Evolutionary conservation across 2,888 invertebrate species (phyloP).

Genomic region (Tanytarsus gracilentus): DNA sequence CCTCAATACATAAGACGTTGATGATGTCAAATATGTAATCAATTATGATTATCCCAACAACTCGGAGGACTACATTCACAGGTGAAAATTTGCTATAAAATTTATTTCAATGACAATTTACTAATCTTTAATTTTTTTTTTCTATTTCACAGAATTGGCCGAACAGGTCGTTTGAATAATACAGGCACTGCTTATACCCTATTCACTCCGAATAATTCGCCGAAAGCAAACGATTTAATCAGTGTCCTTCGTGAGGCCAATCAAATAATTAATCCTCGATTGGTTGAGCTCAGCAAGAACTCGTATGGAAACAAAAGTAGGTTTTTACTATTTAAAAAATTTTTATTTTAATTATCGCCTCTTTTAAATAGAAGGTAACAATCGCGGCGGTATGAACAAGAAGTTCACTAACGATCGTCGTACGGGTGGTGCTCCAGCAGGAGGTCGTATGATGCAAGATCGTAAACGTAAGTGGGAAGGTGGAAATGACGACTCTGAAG

Average conservation of each 20-base stretch:
- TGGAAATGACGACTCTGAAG: no score
- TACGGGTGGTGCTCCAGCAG: not conserved
- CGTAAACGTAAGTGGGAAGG: conserved; percentile 19
- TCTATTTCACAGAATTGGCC: conserved; percentile 65
- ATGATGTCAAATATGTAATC: conserved; percentile 98
- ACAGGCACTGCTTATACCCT: conserved; percentile 95
- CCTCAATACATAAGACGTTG: conserved; percentile 66
- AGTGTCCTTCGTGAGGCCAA: conserved; percentile 89
- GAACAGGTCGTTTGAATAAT: conserved; percentile 86
- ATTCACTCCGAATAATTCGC: conserved; percentile 82
- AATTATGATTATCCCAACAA: conserved; percentile 97
- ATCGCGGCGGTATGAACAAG: not conserved
- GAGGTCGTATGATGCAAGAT: not conserved
- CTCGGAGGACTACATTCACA: conserved; percentile 85
- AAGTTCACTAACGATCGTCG: not conserved
- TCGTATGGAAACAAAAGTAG: conserved; percentile 11
- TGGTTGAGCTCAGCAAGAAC: conserved; percentile 59
- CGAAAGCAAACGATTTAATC: conserved; percentile 86
- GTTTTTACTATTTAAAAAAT: not conserved
- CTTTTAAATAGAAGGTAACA: not conserved
- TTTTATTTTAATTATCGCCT: not conserved
- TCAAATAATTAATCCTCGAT: conserved; percentile 79
- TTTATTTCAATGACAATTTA: not conserved
- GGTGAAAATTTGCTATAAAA: not conserved
- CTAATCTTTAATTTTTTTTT: not conserved